These are phyloP conservation scores for Brachystomella parvula DNA, from an alignment of 1,140 invertebrate species.

Conservation along the genomic window DNA sequence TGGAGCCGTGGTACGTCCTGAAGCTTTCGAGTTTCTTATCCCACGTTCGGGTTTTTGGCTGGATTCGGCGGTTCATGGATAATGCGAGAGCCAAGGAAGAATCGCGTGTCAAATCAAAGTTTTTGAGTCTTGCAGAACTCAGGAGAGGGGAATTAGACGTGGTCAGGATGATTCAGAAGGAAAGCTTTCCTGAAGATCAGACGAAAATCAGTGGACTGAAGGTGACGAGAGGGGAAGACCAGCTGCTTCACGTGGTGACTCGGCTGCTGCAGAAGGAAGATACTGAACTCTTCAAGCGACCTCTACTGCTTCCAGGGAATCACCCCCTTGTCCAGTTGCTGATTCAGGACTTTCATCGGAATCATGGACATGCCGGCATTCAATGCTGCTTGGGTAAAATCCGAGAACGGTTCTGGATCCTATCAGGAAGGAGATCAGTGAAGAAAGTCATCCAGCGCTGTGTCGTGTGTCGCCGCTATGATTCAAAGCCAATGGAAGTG, in stretches of 20 bases:
- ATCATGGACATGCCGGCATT: constrained; percentile 14
- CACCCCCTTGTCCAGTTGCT: constrained; percentile 26
- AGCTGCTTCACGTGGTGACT: no score
- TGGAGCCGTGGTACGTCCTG: neutral
- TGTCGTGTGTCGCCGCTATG: neutral
- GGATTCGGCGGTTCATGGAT: neutral
- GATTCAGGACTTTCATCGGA: constrained; percentile 35
- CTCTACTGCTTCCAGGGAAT: no score
- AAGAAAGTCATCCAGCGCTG: neutral
- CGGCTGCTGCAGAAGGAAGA: no score
- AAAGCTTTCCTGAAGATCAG: neutral
- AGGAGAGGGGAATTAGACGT: neutral
- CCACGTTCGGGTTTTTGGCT: neutral
- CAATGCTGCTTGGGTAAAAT: constrained; percentile 17
- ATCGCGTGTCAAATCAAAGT: neutral
- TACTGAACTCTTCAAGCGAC: no score
- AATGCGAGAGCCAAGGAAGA: neutral
- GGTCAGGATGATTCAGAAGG: neutral
- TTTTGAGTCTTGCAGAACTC: neutral
- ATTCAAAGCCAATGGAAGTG: neutral
- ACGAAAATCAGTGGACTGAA: no score
- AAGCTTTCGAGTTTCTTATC: neutral
- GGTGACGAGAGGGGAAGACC: no score
- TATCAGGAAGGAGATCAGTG: neutral
- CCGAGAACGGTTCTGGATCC: constrained; percentile 31